Percentiles rank a stretch among this genome's conserved stretches.
Evolutionary conservation across 2,113 vertebrate species (phyloP).

Genomic region (Antigone vipio): DNA sequence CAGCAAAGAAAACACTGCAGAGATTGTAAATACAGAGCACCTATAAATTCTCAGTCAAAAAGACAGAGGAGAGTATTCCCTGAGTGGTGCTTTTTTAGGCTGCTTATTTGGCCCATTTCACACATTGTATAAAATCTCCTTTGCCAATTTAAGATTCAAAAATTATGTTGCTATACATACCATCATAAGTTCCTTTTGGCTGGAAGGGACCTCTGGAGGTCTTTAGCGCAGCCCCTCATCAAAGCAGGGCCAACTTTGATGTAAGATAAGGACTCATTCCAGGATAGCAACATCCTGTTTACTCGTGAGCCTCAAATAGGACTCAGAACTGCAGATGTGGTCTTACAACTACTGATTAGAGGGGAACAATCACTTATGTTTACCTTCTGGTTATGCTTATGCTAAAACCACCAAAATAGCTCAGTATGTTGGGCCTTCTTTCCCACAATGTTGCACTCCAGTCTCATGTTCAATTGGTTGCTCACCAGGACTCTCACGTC

Average conservation of each 20-base stretch:
- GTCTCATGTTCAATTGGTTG: accelerated
- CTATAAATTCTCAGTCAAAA: not conserved
- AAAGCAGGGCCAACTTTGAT: not conserved
- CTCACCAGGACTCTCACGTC: not conserved
- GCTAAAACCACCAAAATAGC: not conserved
- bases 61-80: not conserved
- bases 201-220: not conserved
- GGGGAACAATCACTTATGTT: not conserved
- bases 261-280: not conserved
- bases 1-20: not conserved
- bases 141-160: not conserved
- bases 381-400: not conserved
- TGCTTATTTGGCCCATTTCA: not conserved
- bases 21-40: not conserved
- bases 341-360: not conserved
- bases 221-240: not conserved
- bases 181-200: not conserved
- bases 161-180: not conserved
- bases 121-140: not conserved
- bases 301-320: accelerated
- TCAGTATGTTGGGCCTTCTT: not conserved
- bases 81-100: not conserved
- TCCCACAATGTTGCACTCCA: not conserved
- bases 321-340: not conserved
- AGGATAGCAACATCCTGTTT: not conserved